Evolutionary conservation across 2,797 vertebrate genomes (phyloP), one percentile per base, ranked within the genome.

Genomic region (Podarcis siculus): DNA sequence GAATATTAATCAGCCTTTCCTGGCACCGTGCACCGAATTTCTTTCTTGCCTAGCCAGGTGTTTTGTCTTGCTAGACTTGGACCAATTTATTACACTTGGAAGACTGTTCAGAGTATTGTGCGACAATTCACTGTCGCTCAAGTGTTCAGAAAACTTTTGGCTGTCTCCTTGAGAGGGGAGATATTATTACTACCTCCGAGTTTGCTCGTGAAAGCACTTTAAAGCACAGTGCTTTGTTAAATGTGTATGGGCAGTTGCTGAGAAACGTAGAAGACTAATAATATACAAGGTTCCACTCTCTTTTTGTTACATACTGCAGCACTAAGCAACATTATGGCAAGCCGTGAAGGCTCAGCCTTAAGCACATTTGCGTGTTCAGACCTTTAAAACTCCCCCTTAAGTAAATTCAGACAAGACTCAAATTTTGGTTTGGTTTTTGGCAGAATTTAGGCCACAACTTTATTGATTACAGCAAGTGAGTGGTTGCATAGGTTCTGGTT

Each of bases 1-100:
- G 94, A 96, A 96, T 96, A 97, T 97, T 97, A 95, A 97, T 97
- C 96, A 97, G 94, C 78, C 89, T 93, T 94, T 95, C 89, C 83
- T 95, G 92, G 92, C 72, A 83, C 89, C 5, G 0, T 30, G 73
- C 90, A 64, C 93, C 94, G 95, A 9, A 9, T 93, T 95, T 95
- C 89, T 95, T 95, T 73, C 84, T 92, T 88, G 80, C 82, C 93
- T 90, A 90, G 86, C 96, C 97, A 97, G 96, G 95, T 97, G 97
- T 95, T 94, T 95, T 94, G 82, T 89, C 81, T 69, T 93, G 83
- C 87, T 94, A 95, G 67, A 96, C 93, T 94, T 96, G 94, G 93
- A 93, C 94, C 83, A 82, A 92, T 92, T 94, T 95, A 92, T 91
- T 91, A 93, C 93, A 86, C 89, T 95, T 91, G 91, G 86, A 95